Base-by-base conservation (phyloP, 35 echinoderm and acorn worm genomes). In the Ptychodera flava region DNA sequence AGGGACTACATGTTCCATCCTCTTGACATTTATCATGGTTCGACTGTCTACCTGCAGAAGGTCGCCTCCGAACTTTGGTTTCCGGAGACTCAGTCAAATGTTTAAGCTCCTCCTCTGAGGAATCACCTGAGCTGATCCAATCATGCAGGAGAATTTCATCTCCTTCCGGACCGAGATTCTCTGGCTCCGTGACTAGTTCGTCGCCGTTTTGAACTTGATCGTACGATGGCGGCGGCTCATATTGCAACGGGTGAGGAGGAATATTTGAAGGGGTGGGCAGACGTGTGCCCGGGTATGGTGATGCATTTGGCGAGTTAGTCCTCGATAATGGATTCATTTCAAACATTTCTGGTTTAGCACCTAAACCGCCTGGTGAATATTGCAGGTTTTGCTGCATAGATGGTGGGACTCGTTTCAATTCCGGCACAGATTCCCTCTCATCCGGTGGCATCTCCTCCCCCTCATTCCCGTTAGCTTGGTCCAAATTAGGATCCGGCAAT, bases 321-420 rank as follows among this genome's bases (percentile, higher is more conserved):
- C 45, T 64, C 6, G 45, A 64, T 22, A 64, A 64, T 22, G 6
- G 45, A 22, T 64, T 64, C 45, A 64, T 64, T 64, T 64, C 45
- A 64, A 64, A 64, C 45, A 64, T 64, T 64, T 64, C 45, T 64
- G 45, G 45, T 64, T 64, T 64, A 64, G 45, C 45, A 64, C 45
- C 45, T 64, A 64, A 22, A 64, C 22, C 6, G 6, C 6, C 22
- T 12, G 45, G 45, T 12, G 45, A 64, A 64, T 64, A 64, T 64
- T 64, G 45, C 45, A 64, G 45, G 45, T 64, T 64, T 64, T 64
- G 45, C 45, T 64, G 45, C 45, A 64, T 64, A 64, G 45, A 64
- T 64, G 45, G 45, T 6, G 45, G 45, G 6, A 64, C 45, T 12
- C 45, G 45, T 64, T 64, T 64, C 45, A 64, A 64, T 64, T 64